Evolutionary conservation across 2,797 vertebrate species (phyloP), one percentile per base, ranked within the genome.

Genomic region (Toxotes lorentzi): DNA sequence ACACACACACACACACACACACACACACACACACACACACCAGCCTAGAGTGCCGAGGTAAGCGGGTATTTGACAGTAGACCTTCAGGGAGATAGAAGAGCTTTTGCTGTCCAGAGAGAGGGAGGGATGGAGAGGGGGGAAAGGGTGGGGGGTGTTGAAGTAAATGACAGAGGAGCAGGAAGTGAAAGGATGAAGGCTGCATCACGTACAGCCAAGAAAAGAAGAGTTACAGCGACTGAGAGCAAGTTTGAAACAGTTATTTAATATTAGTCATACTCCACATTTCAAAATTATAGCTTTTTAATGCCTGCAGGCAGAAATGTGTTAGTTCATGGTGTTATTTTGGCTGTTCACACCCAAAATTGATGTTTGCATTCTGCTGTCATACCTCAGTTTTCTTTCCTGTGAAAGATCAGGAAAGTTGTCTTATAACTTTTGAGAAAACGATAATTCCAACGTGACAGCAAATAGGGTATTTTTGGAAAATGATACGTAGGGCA

Each of bases 11-110:
- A 61, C 48, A 68, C 38, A 69, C 62, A 64, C 63, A 60, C 50
- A 65, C 40, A 77, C 74, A 73, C 76, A 73, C 70, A 53, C 63
- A 62, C 63, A 51, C 54, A 73, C n/a, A 75, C 17, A 73, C 23
- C 70, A 79, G 75, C 51, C 45, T 60, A 79, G 71, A 91, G 86
- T 93, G 91, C 90, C 66, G 88, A 90, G 86, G 91, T 92, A 89
- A 92, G 91, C 90, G 84, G 67, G 81, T 92, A 84, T 90, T 89
- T 93, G 92, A 92, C 91, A 92, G 90, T 58, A 76, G 88, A 92
- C 91, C 91, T 91, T 92, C 87, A 79, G 91, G 88, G 91, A 93
- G 87, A 92, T 78, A 72, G 80, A 90, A 69, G 85, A 86, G 89
- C 79, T 85, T 83, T 83, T 70, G n/a, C 78, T 86, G 74, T 91